These are phyloP conservation scores for Chaunax sp. DNA, from an alignment of 2,797 vertebrate species.

Conservation along the genomic window DNA sequence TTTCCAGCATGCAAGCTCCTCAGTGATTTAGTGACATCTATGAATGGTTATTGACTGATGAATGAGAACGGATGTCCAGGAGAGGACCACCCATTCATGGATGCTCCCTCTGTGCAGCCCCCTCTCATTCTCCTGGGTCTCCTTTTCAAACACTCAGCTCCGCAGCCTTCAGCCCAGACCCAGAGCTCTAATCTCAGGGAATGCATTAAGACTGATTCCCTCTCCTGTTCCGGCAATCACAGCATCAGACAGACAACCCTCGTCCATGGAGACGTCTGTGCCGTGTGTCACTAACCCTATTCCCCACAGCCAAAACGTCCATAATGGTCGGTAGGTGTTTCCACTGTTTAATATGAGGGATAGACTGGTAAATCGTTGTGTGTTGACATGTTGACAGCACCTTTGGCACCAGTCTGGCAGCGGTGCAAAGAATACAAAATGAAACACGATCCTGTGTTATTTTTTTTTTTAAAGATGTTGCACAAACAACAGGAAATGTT, in stretches of 20 bases:
- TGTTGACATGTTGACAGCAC: conserved; percentile 7
- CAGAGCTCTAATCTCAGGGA: conserved; percentile 69
- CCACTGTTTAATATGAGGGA: conserved; percentile 23
- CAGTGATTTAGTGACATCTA: conserved; percentile 19
- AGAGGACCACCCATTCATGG: conserved; percentile 18
- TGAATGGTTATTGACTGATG: conserved; percentile 38
- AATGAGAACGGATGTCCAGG: conserved; percentile 26
- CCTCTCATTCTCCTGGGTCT: conserved; percentile 29
- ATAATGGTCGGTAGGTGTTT: conserved; percentile 21
- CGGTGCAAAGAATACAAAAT: conserved; percentile 16
- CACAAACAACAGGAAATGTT: conserved; percentile 42
- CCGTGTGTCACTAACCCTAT: conserved; percentile 34
- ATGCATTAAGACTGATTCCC: conserved; percentile 70
- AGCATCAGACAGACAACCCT: conserved; percentile 56
- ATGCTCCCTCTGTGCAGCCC: not conserved
- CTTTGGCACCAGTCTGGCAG: conserved; percentile 8
- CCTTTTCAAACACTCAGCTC: conserved; percentile 36
- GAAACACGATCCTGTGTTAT: conserved; percentile 17
- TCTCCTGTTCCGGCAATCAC: conserved; percentile 24
- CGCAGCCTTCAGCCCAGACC: conserved; percentile 56
- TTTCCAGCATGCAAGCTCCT: conserved; percentile 23
- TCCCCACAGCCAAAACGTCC: conserved; percentile 21
- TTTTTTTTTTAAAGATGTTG: no score
- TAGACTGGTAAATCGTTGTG: conserved; percentile 8
- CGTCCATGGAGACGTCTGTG: conserved; percentile 41